Base-by-base conservation (phyloP, 2,888 invertebrate genomes). In the Formica aserva region DNA sequence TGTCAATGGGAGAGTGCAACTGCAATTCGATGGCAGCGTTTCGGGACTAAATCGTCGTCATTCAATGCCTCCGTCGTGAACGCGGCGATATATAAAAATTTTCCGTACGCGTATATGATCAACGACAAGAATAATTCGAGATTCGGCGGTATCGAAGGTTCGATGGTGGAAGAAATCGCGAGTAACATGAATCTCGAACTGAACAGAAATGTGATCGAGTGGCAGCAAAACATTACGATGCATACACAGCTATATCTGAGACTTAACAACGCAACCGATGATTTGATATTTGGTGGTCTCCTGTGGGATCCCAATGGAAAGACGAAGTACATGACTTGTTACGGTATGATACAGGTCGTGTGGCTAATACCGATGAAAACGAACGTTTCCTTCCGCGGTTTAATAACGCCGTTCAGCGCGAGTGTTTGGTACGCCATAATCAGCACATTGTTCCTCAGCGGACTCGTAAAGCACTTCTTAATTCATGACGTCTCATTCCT, bases 401-500 rank as follows among this genome's bases (percentile, higher is more conserved):
- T 94, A 2, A 78, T 94, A 5, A 74, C 91, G 1, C 94, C 94
- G 4, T 91, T 94, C 3, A 32, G 67, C 0, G 11, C 32, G 0
- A 71, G 78, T 3, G 92, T 94, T 6, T 94, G 94, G 94, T 83
- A 89, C 5, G 91, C 91, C 0, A 84, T 93, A 1, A 83, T 77
- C 0, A 87, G 85, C 1, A 76, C 91, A 1, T 45, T 94, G 11
- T 13, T 92, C 1, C 78, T 91, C 1, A 91, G 91, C 0, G 87
- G 83, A 1, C 0, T 92, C 15, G 66, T 92, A 3, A 91, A 90
- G 52, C 63, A 85, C 1, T 57, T 93, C 1, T 6, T 92, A 1
- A 85, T 90, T 0, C 86, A 75, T 3, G 91, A 93, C 13, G 86
- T 92, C 11, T 83, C 92, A 0, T 90, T 92, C 13, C 78, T 94